Conservation (phyloP, 2,797 vertebrate species). For the Pseudochirops cupreus region DNA sequence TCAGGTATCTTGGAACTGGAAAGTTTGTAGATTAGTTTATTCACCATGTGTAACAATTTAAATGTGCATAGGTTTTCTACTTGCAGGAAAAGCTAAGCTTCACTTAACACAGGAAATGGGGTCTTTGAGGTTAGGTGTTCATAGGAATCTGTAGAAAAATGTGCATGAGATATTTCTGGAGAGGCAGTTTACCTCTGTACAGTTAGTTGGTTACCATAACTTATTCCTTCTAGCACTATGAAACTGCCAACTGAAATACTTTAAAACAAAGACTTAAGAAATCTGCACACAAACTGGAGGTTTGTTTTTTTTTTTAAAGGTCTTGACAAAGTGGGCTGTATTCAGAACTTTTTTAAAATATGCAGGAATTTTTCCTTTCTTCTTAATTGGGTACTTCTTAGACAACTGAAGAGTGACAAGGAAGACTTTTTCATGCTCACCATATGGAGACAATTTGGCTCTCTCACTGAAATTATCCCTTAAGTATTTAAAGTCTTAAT, state of each 20-base stretch:
- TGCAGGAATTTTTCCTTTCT: not conserved
- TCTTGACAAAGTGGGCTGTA: not conserved
- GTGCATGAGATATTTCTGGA: constrained; percentile 30
- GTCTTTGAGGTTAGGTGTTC: constrained; percentile 70
- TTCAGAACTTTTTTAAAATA: not conserved
- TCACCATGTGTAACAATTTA: constrained; percentile 58
- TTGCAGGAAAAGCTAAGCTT: constrained; percentile 68
- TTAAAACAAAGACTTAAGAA: constrained; percentile 8
- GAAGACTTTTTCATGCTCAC: not conserved
- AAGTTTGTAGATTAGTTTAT: constrained; percentile 60
- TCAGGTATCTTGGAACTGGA: constrained; percentile 61
- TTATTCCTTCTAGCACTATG: not conserved
- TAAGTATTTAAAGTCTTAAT: constrained; percentile 26
- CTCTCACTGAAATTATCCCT: constrained; percentile 40
- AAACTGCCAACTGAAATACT: constrained; percentile 23
- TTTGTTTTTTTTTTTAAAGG: not conserved
- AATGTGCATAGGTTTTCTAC: constrained; percentile 47
- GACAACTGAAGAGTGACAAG: not conserved
- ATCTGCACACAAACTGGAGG: not conserved
- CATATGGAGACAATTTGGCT: not conserved
- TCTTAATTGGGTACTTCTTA: not conserved
- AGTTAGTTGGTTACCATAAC: constrained; percentile 27
- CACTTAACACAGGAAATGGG: constrained; percentile 71
- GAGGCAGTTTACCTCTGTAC: constrained; percentile 46
- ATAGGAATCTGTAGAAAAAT: constrained; percentile 57